Base-by-base conservation (phyloP, 1,140 invertebrate genomes). In the Euura lappo region DNA sequence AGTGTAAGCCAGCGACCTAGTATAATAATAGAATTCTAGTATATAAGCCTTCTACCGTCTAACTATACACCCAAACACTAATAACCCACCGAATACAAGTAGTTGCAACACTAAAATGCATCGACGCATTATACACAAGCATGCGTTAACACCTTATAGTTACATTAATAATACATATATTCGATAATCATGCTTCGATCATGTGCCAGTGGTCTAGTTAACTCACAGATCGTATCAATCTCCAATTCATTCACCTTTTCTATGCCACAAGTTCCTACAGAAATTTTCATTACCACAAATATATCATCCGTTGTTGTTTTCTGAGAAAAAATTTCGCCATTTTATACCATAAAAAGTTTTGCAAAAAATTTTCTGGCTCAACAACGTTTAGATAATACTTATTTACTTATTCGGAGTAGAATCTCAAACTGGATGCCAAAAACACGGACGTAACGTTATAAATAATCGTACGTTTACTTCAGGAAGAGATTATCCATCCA, bases 11-110 rank as follows among this genome's bases (percentile, higher is more conserved):
- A 85, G 84, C 84, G 84, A 86, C 81, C 84, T 80, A 80, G 81
- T 79, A 80, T 86, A 86, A 86, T 86, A 85, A 86, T 86, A 86
- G 85, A 85, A 85, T 84, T 83, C 84, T 85, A 84, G 85, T 84
- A 80, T 85, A 85, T 80, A 80, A 83, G 79, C 77, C 80, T 83
- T 84, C 79, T 84, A 85, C 80, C 79, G 74, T 81, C 77, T 80
- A 79, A 81, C 79, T 82, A 81, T 80, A 82, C 75, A 78, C 72
- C 75, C 72, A 74, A 75, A 78, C 77, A 78, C 74, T 77, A 78
- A 80, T 80, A 80, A 80, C 64, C 73, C 74, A 76, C 67, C 45
- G 71, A 78, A 72, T 70, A 71, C 75, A 75, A 76, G 71, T 80
- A 79, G 76, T 79, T 79, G 77, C 75, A 75, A 75, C 64, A 60